Evolutionary conservation across 2,797 vertebrate species (phyloP), one percentile per base, ranked within the genome.

Genomic region (Tokudaia tokunoshimensis): DNA sequence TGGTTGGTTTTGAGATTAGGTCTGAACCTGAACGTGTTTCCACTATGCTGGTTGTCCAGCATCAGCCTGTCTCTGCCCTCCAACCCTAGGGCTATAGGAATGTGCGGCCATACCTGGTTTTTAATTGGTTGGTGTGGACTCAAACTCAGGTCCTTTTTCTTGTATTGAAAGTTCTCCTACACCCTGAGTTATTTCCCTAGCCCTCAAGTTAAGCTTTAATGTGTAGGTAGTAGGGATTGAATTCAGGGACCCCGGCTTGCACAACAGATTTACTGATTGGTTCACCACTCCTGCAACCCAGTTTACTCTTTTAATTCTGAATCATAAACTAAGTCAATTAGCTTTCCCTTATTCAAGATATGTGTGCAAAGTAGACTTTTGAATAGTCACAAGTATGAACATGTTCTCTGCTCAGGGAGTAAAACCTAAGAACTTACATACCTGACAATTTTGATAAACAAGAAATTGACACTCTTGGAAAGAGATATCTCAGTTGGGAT

Each of bases 401-500:
- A 83, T 87, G 31, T 75, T 91, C 75, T 76, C 92, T 94, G 72
- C 55, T 91, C 82, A 65, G 74, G 41, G 12, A 97, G 85, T 76
- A 91, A 91, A 76, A 78, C 26, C 0, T 86, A 93, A 95, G 29
- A 65, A 85, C 24, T 61, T 44, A 92, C 12, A 80, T 67, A 65
- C 67, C 37, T 87, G 41, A 13, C 65, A 20, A 85, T 89, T 72
- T 67, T 92, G 15, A 74, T 41, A 82, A 91, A 81, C 29, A 15
- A 59, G 26, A 86, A 91, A 92, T 2, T 86, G 6, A 70, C 70
- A 26, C 85, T 95, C 83, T 94, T 92, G 52, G 26, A 47, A 85
- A 95, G 52, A 92, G 47, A 0, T 5, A 89, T 96, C 92, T 94
- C 75, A 76, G 67, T 94, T 93, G 72, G 70, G 94, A 95, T 95